These are phyloP conservation scores for Xiphophorus couchianus DNA, from an alignment of 2,113 vertebrate genomes.

Conservation along the genomic window DNA sequence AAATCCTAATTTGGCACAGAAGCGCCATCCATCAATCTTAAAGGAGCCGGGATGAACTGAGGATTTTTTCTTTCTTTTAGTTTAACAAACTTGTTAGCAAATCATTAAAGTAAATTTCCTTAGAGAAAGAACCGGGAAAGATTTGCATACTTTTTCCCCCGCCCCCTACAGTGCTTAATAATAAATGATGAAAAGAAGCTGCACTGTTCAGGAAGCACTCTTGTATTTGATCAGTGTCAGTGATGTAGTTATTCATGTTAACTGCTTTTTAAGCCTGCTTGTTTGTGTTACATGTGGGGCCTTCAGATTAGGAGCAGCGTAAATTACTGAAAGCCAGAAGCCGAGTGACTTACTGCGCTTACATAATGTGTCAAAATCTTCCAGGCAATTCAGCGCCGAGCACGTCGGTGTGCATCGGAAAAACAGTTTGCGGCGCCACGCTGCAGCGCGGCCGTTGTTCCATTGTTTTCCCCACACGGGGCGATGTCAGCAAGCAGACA, in stretches of 20 bases:
- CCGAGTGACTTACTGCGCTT: background rate
- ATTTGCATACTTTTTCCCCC: background rate
- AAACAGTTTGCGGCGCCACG: too few species aligned
- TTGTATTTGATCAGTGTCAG: background rate
- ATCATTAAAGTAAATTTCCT: background rate
- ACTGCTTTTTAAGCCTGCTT: background rate
- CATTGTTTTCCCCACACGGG: slow-evolving; percentile 26
- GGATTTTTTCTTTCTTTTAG: background rate
- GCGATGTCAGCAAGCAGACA: slow-evolving; percentile 26
- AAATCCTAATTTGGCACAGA: background rate
- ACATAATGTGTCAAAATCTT: background rate
- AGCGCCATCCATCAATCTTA: background rate
- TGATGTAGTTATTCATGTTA: background rate
- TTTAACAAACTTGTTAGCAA: background rate
- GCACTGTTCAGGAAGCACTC: background rate
- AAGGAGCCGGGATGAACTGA: background rate
- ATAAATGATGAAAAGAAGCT: background rate
- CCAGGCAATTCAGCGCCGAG: background rate
- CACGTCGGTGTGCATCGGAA: too few species aligned
- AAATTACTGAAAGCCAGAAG: background rate
- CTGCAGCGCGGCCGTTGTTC: slow-evolving; percentile 5
- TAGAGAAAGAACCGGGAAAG: background rate
- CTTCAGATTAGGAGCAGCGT: background rate
- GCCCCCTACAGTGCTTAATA: background rate
- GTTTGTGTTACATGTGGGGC: background rate